Conservation (phyloP, 2,797 vertebrate genomes). For the Masticophis lateralis region DNA sequence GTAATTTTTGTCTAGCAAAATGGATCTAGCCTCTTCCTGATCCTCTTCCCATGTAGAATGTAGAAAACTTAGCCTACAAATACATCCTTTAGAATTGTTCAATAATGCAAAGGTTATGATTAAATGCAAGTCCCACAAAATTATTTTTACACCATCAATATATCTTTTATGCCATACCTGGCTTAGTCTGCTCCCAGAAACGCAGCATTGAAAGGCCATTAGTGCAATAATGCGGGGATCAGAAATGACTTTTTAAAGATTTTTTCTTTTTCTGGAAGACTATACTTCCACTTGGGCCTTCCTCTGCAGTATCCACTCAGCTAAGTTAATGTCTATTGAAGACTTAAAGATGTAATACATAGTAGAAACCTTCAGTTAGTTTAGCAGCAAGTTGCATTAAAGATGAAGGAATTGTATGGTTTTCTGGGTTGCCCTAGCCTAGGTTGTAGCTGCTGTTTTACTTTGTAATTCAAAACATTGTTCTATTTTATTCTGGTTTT, state of each 20-base stretch:
- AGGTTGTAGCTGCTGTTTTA: background rate
- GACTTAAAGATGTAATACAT: slow-evolving; percentile 23
- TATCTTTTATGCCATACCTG: slow-evolving; percentile 8
- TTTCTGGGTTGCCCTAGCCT: slow-evolving; percentile 1
- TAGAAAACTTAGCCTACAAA: background rate
- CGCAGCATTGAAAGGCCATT: slow-evolving; percentile 16
- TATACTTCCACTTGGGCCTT: slow-evolving; percentile 23
- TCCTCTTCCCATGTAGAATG: background rate
- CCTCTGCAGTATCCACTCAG: slow-evolving; percentile 5
- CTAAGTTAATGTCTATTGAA: slow-evolving; percentile 11
- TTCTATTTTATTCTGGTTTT: background rate
- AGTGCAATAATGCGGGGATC: slow-evolving; percentile 1
- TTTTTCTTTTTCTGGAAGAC: slow-evolving; percentile 41
- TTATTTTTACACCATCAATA: slow-evolving; percentile 14
- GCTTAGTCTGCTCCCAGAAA: slow-evolving; percentile 12
- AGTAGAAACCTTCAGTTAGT: slow-evolving; percentile 36
- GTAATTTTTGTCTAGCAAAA: background rate
- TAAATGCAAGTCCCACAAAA: slow-evolving; percentile 11
- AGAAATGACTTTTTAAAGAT: slow-evolving; percentile 1
- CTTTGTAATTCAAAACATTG: background rate
- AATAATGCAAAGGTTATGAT: background rate
- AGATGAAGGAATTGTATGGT: background rate
- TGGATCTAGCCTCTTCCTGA: background rate
- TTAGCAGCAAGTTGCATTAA: slow-evolving; percentile 25
- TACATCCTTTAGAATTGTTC: background rate